phyloP scores from a whole-genome alignment of 2,888 invertebrate species.

The Meiosimyza decipiens region DNA sequence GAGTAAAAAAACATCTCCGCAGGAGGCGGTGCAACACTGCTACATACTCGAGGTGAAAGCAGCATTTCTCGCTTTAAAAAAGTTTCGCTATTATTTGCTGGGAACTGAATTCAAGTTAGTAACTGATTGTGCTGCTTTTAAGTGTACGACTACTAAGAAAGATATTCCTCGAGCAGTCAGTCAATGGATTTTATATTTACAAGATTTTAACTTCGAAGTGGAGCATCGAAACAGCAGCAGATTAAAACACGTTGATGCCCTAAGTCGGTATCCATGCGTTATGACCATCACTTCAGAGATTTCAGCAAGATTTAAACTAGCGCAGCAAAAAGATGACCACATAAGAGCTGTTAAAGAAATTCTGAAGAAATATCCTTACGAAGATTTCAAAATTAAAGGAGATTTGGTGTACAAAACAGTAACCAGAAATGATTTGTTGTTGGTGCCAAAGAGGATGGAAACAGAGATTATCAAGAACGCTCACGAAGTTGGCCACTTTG shows the following conservation, averaged over 20 bases:
- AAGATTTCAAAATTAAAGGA: conserved; percentile 30
- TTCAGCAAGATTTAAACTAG: too few species aligned
- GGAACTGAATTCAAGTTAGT: conserved; percentile 40
- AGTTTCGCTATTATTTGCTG: conserved; percentile 50
- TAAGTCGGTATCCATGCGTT: too few species aligned
- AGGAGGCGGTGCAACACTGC: conserved; percentile 32
- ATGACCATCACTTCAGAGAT: too few species aligned
- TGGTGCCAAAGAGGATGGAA: conserved; percentile 39
- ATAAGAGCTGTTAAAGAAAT: conserved; percentile 37
- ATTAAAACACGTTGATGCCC: conserved; percentile 27
- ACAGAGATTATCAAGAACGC: conserved; percentile 32
- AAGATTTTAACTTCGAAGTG: conserved; percentile 45
- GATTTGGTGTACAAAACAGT: conserved; percentile 14
- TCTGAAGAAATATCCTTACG: conserved; percentile 24
- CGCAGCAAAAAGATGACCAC: conserved; percentile 32
- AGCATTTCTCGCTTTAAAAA: conserved; percentile 45
- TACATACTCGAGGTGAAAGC: conserved; percentile 47
- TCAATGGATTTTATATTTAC: conserved; percentile 45
- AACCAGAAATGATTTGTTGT: conserved; percentile 31
- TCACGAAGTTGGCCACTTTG: conserved; percentile 39
- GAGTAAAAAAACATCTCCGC: conserved; percentile 17
- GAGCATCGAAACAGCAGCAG: conserved; percentile 46
- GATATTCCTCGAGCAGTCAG: conserved; percentile 45
- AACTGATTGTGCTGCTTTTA: conserved; percentile 44
- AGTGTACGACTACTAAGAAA: conserved; percentile 40